A percentile compares a stretch with the other conserved stretches of the same genome.
Conservation (phyloP, 2,113 vertebrate genomes). For the Rhynchopsitta pachyrhyncha region DNA sequence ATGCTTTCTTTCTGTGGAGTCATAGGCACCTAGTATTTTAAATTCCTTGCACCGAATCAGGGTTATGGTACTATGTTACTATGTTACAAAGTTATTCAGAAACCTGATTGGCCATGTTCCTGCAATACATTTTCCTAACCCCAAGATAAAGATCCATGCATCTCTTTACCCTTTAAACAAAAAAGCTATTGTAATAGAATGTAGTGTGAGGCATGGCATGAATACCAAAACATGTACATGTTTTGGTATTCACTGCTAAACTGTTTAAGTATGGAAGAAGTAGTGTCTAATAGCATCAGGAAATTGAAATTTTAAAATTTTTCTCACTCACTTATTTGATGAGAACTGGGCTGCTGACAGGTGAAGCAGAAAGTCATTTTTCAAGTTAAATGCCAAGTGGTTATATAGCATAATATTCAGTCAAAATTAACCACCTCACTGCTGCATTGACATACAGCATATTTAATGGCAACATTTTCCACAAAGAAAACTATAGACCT, state of each 20-base stretch:
- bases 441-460: constrained; percentile 85
- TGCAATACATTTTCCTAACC: constrained; percentile 82
- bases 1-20: constrained; percentile 7
- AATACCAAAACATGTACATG: constrained; percentile 81
- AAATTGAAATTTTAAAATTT: constrained; percentile 91
- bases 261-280: constrained; percentile 85
- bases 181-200: constrained; percentile 82
- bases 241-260: constrained; percentile 61
- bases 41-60: constrained; percentile 65
- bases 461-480: constrained; percentile 76
- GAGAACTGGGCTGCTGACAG: constrained; percentile 91
- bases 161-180: constrained; percentile 83
- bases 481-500: constrained; percentile 72
- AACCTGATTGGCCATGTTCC: constrained; percentile 80
- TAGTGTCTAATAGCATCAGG: constrained; percentile 88
- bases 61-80: constrained; percentile 76
- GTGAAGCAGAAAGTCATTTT: constrained; percentile 98
- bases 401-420: constrained; percentile 95
- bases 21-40: constrained; percentile 23
- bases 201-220: constrained; percentile 74
- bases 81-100: constrained; percentile 78
- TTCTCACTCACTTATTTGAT: constrained; percentile 88
- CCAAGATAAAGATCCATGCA: constrained; percentile 84
- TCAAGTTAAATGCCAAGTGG: constrained; percentile 99
- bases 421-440: constrained; percentile 93